These are phyloP conservation scores for Acanthoscelides obtectus DNA, from an alignment of 2,888 invertebrate species.

Conservation along the genomic window DNA sequence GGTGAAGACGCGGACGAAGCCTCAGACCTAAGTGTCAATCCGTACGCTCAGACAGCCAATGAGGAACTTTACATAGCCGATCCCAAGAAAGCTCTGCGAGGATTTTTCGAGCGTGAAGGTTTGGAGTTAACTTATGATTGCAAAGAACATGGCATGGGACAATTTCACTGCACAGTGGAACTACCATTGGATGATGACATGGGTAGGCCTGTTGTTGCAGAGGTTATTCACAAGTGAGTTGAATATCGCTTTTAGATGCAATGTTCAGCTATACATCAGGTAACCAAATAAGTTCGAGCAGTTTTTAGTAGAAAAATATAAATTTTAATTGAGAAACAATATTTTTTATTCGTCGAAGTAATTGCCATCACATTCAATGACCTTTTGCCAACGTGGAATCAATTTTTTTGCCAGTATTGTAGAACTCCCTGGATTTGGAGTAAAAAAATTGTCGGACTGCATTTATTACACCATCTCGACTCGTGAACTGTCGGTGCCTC, in stretches of 20 bases:
- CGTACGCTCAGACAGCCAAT: constrained; percentile 73
- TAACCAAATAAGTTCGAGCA: too few species aligned
- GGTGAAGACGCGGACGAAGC: constrained; percentile 86
- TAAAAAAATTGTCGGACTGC: too few species aligned
- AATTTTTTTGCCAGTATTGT: too few species aligned
- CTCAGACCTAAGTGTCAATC: constrained; percentile 75
- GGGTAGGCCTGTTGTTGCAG: constrained; percentile 75
- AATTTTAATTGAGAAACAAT: too few species aligned
- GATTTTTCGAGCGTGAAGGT: constrained; percentile 93
- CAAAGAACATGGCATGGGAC: constrained; percentile 79
- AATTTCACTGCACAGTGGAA: constrained; percentile 78
- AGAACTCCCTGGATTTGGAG: too few species aligned
- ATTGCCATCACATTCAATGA: too few species aligned
- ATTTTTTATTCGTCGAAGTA: too few species aligned
- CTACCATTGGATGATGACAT: constrained; percentile 75
- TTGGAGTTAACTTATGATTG: constrained; percentile 80
- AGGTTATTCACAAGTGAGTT: constrained; percentile 65
- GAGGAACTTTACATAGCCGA: constrained; percentile 90
- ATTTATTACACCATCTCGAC: too few species aligned
- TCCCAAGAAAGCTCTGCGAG: constrained; percentile 90
- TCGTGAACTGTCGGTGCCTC: too few species aligned
- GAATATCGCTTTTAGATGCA: background rate
- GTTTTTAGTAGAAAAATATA: too few species aligned
- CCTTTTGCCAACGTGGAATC: too few species aligned
- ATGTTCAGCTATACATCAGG: too few species aligned